Conservation (phyloP, 2,113 vertebrate species). For the Hystrix cristata region DNA sequence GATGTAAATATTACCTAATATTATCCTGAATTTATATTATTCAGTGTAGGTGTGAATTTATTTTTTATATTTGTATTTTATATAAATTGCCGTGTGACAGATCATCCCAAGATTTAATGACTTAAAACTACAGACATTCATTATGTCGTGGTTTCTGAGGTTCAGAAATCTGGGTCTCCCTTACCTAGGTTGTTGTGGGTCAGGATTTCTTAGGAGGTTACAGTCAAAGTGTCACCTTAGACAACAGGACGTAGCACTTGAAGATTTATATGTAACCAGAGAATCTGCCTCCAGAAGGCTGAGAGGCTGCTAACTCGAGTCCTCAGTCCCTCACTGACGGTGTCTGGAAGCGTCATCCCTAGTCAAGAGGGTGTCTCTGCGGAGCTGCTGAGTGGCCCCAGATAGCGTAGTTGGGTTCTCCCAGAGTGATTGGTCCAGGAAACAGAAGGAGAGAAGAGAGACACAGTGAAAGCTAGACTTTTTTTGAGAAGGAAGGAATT, state of each 20-base stretch:
- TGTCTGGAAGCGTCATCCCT: background rate
- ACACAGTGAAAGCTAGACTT: background rate
- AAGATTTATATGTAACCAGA: background rate
- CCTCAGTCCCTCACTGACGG: background rate
- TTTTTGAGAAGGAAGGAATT: background rate
- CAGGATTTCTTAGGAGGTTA: background rate
- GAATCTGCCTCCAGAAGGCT: background rate
- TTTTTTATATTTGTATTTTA: background rate
- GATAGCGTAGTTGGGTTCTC: background rate
- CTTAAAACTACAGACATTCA: background rate
- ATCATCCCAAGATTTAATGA: background rate
- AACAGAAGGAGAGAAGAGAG: background rate
- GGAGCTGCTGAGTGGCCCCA: background rate
- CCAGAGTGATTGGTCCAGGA: background rate
- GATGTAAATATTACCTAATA: background rate
- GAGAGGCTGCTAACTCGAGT: accelerated
- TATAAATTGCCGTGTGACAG: background rate
- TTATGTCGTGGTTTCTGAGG: background rate
- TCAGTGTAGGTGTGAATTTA: background rate
- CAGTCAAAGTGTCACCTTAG: background rate
- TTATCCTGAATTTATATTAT: background rate
- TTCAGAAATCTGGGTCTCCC: background rate
- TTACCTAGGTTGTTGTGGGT: background rate
- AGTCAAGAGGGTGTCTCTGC: background rate
- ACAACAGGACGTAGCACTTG: background rate